Evolutionary conservation across 2,797 vertebrate species (phyloP), one percentile per base, ranked within the genome.

Genomic region (Todus mexicanus): DNA sequence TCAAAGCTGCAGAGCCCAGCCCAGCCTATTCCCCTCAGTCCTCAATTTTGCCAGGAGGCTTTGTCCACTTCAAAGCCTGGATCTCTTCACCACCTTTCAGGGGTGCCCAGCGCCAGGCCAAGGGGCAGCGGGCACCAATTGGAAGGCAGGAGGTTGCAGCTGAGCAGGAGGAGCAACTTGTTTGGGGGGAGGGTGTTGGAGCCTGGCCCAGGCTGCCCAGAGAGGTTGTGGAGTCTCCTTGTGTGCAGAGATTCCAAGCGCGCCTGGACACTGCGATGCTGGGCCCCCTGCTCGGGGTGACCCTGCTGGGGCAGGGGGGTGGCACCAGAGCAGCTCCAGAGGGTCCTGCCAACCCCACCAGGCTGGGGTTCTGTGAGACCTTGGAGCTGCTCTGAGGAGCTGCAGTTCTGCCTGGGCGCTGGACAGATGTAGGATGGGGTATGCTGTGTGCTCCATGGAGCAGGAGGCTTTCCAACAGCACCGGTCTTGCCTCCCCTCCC

Each of bases 401-500:
- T 26, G 33, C 5, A 4, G 4, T 45, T 33, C 33, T 65, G 1
- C 26, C 26, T 21, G 25, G 57, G 10, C 29, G 27, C 29, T 8
- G 73, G n/a, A 9, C n/a, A 17, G 37, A 18, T 0, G 5, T 42
- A 4, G 11, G 31, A 11, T 25, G 47, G 50, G 53, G 51, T 5
- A 33, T 0, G 3, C 27, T 7, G 21, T 43, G 57, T n/a, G 29
- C 72, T 38, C n/a, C 1, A 1, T 12, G 57, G 43, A 45, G 61
- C 60, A 15, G 35, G 68, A 33, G 25, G 21, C 26, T 53, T 78
- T 48, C 47, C 10, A 6, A 4, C 1, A 7, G n/a, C 40, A 4
- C 20, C 1, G 1, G 11, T 27, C 56, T 15, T 2, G 0, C 33
- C 35, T 66, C 20, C 23, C 10, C 61, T n/a, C n/a, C n/a, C n/a